Base-by-base conservation (phyloP, 1,140 invertebrate species). In the Drosophila pandora region DNA sequence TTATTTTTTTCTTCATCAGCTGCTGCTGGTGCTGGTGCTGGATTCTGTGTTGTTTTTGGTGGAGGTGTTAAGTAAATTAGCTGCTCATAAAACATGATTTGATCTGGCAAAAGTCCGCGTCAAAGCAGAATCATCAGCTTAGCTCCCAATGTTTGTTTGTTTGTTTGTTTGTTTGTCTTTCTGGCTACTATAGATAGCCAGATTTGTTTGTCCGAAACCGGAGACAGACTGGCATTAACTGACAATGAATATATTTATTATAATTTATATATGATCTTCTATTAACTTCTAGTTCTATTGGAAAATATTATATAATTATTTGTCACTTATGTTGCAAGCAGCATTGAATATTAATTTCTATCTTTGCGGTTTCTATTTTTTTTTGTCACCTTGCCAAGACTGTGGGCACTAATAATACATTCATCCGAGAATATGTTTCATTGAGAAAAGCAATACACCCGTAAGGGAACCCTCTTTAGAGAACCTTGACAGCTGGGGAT, bases 1-100 rank as follows among this genome's bases (percentile, higher is more conserved):
- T 62, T 69, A 52, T 79, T 74, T 55, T 62, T 74, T 43, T 49
- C 48, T 10, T 39, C 41, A 67, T 30, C 41, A 47, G 59, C 17
- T 45, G 7, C 25, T 28, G 5, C 25, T 28, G 25, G 25, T 28
- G 5, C 25, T 28, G 25, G 25, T 17, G 17, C 17, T 17, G 25
- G 25, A 28, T 28, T 10, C 54, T 60, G 63, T 74, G 59, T 37
- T 67, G 39, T 76, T 71, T 78, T 65, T 75, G 80, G 76, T 23
- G 47, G 70, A 88, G 79, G 84, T 88, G 83, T 84, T 88, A 88
- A 88, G 84, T 88, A 88, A 88, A 88, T 88, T 88, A 88, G 83
- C 84, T 79, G 84, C 83, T 89, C 83, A 89, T 88, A 88, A 88
- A 88, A 88, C 71, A 89, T 87, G 79, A 88, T 87, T 84, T 84